phyloP scores from a whole-genome alignment of 2,888 invertebrate genomes.

The Nudaria mundana region DNA sequence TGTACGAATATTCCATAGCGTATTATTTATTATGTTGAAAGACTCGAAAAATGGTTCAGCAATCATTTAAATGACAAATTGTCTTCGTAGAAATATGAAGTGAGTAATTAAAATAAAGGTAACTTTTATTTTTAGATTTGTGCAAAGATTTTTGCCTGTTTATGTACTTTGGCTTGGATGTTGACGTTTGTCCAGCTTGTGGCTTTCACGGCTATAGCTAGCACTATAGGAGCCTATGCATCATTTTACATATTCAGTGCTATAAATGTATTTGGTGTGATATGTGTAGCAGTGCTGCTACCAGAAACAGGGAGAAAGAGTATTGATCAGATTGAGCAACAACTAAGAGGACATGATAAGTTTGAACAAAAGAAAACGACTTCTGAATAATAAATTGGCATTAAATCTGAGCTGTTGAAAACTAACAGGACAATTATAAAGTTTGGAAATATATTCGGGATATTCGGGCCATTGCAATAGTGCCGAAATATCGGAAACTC shows the following conservation, averaged over 20 bases:
- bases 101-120: background rate
- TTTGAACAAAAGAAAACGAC: background rate
- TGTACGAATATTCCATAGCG: too few relatives aligned
- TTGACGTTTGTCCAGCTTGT: constrained; percentile 39
- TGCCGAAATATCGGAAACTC: too few relatives aligned
- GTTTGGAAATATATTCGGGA: too few relatives aligned
- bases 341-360: constrained; percentile 16
- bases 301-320: constrained; percentile 68
- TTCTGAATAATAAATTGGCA: too few relatives aligned
- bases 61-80: too few relatives aligned
- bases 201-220: constrained; percentile 33
- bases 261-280: constrained; percentile 46
- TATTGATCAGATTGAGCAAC: constrained; percentile 50
- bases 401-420: background rate
- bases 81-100: too few relatives aligned
- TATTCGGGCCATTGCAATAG: too few relatives aligned
- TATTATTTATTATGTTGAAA: too few relatives aligned
- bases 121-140: constrained; percentile 38
- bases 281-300: constrained; percentile 43
- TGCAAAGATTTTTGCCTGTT: constrained; percentile 44
- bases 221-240: constrained; percentile 45
- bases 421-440: background rate
- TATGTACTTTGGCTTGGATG: constrained; percentile 44
- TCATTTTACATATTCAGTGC: constrained; percentile 53
- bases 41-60: too few relatives aligned